phyloP scores from a whole-genome alignment of 2,113 vertebrate species.

The Tyto alba region DNA sequence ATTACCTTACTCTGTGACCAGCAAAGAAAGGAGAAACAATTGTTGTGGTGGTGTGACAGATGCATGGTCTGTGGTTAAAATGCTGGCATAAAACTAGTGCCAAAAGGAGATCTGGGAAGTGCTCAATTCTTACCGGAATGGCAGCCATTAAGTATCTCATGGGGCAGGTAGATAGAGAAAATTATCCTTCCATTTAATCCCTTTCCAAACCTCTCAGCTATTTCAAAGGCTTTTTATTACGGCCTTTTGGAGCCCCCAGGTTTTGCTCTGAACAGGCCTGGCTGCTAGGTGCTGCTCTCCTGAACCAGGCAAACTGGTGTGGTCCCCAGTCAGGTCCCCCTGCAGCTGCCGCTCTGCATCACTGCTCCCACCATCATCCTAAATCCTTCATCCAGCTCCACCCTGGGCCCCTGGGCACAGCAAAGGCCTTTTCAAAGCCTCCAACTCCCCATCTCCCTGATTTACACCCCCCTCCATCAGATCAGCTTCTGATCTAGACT shows the following conservation, averaged over 20 bases:
- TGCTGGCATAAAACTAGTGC: background rate
- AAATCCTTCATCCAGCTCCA: background rate
- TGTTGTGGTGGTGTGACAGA: background rate
- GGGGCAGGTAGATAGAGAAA: background rate
- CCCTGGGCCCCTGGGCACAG: background rate
- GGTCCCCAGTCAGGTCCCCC: background rate
- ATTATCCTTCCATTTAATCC: background rate
- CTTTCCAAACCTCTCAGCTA: background rate
- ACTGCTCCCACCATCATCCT: background rate
- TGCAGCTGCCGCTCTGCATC: background rate
- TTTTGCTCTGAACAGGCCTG: rapidly evolving
- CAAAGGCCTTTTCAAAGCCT: background rate
- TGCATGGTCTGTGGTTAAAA: background rate
- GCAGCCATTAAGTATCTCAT: background rate
- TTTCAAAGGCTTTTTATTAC: background rate
- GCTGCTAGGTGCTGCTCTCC: background rate
- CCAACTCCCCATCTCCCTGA: background rate
- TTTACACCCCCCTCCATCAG: background rate
- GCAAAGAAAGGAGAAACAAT: background rate
- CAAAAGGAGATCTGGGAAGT: background rate
- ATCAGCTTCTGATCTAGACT: background rate
- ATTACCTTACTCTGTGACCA: background rate
- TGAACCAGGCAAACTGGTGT: background rate
- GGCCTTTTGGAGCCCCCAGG: background rate
- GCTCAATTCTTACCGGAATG: background rate